Base-by-base conservation (phyloP, 2,888 invertebrate genomes). In the Drosophila prostipennis region DNA sequence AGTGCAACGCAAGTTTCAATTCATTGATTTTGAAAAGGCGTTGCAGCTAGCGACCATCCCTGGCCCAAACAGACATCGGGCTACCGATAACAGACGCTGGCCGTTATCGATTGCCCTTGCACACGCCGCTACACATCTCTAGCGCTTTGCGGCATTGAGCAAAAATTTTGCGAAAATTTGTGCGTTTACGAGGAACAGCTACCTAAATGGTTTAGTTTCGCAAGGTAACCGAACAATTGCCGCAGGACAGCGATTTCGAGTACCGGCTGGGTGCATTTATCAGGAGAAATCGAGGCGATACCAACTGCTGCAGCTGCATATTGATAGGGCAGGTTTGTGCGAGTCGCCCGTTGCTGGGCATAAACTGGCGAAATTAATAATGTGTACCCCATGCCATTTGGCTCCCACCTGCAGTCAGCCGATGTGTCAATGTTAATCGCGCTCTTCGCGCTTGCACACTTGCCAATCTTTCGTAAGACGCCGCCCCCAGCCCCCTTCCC, bases 371-470 rank as follows among this genome's bases (percentile, higher is more conserved):
- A 61, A 61, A 61, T 61, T 46, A 61, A 48, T 40, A 61, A 48
- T 40, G 60, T 60, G 61, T 61, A 60, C 46, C 46, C 37, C 16
- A 58, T 40, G 16, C 36, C n/a, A 29, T 51, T 32, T 36, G 34
- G 55, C 68, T 70, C 65, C 65, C 59, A 63, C 32, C 26, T 51
- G 51, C 61, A 84, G 77, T 77, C 61, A 77, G 80, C 74, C 42
- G 46, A 74, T 76, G 69, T 80, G 89, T 90, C 89, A 89, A 90
- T 90, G 90, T 85, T 90, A 85, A 85, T 89, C 79, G 87, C 89
- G 77, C 79, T 90, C 43, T 79, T 86, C 68, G 79, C 89, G 79
- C 78, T 89, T 55, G 80, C 90, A 74, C 71, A 90, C 64, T 77
- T 90, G 79, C 74, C 74, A 80, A 75, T 81, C 65, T 77, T 76